Evolutionary conservation across 2,797 vertebrate species (phyloP).

Genomic region (Anableps anableps): DNA sequence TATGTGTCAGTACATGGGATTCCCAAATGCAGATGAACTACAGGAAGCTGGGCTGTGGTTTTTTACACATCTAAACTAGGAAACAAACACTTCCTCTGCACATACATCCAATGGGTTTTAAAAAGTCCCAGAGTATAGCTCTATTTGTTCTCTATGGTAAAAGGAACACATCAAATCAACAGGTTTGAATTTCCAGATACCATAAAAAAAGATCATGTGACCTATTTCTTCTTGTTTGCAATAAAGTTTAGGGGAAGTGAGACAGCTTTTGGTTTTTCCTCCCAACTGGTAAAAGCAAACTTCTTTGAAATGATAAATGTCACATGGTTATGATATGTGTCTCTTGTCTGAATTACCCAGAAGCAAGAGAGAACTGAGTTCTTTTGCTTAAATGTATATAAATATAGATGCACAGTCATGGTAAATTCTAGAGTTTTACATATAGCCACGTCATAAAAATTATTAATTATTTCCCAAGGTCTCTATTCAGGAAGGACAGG

Average conservation of each 20-base stretch:
- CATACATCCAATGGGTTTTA: conserved; percentile 1
- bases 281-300: neutral
- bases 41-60: conserved; percentile 44
- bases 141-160: neutral
- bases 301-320: neutral
- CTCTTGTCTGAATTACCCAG: neutral
- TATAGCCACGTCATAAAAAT: neutral
- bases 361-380: neutral
- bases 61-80: conserved; percentile 26
- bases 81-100: conserved; percentile 60
- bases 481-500: neutral
- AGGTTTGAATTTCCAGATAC: neutral
- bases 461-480: neutral
- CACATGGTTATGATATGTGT: neutral
- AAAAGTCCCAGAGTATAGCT: conserved; percentile 19
- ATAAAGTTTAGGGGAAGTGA: conserved; percentile 31
- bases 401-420: neutral
- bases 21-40: conserved; percentile 49
- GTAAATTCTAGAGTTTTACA: neutral
- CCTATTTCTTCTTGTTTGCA: neutral
- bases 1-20: conserved; percentile 14
- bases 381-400: neutral
- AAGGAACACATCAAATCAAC: neutral
- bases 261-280: neutral
- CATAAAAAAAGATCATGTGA: neutral